These are phyloP conservation scores for Heliangelus exortis DNA, from an alignment of 2,797 vertebrate species.

Conservation along the genomic window DNA sequence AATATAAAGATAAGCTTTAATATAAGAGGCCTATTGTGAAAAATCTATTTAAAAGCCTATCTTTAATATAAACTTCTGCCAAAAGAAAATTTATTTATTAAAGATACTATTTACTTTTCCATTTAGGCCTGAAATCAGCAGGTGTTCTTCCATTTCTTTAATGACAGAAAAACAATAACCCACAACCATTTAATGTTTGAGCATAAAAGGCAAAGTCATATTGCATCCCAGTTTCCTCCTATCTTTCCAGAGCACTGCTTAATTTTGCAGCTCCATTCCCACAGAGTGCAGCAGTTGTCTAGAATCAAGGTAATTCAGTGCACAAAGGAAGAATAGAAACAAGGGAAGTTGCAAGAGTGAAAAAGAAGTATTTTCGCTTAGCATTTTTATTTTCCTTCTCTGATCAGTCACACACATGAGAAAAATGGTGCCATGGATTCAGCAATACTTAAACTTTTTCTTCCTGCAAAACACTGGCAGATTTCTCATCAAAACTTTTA, in stretches of 20 bases:
- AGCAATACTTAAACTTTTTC: not conserved
- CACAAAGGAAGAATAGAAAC: not conserved
- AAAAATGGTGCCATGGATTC: not conserved
- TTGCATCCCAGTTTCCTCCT: not conserved
- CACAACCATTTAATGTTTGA: not conserved
- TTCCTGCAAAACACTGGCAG: not conserved
- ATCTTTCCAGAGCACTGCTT: not conserved
- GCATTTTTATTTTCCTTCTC: not conserved
- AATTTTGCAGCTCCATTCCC: not conserved
- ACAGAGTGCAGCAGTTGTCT: not conserved
- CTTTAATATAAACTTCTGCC: not conserved
- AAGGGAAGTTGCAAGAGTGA: not conserved
- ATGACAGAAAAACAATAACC: not conserved
- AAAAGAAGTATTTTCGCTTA: not conserved
- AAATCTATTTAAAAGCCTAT: not conserved
- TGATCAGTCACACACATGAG: fast-evolving
- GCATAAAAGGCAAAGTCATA: not conserved
- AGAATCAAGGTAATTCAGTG: not conserved
- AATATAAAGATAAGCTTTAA: not conserved
- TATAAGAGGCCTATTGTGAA: not conserved
- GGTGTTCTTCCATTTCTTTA: not conserved
- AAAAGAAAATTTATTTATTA: not conserved
- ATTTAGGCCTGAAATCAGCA: not conserved
- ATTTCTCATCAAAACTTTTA: not conserved
- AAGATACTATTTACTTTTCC: not conserved